Evolutionary conservation across 2,113 vertebrate genomes (phyloP).

Genomic region (Meleagris gallopavo): DNA sequence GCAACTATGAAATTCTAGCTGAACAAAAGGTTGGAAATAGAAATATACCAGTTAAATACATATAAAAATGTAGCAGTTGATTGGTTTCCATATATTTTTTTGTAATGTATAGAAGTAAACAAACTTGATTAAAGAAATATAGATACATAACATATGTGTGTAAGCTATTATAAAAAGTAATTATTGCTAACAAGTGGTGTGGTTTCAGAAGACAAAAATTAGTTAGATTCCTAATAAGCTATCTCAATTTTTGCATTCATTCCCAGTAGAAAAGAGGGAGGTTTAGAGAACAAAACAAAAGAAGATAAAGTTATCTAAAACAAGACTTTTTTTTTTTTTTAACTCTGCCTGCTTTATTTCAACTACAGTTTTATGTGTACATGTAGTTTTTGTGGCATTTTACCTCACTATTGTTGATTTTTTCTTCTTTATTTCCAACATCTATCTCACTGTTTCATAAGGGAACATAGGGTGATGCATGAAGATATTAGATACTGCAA

Average conservation of each 20-base stretch:
- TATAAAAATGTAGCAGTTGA: neutral
- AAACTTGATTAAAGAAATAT: neutral
- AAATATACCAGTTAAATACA: neutral
- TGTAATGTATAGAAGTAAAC: neutral
- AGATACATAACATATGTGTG: neutral
- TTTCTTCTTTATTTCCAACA: neutral
- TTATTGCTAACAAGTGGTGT: neutral
- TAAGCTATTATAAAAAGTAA: neutral
- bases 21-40: neutral
- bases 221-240: neutral
- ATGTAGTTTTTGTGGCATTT: neutral
- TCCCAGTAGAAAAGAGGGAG: neutral
- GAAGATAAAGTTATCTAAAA: neutral
- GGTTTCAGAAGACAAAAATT: conserved; percentile 30
- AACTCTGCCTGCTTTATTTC: neutral
- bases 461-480: neutral
- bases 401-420: neutral
- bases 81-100: neutral
- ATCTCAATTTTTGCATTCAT: conserved; percentile 3
- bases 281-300: neutral
- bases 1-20: neutral
- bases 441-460: neutral
- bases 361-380: neutral
- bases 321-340: neutral
- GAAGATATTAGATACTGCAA: neutral